Evolutionary conservation across 2,797 vertebrate genomes (phyloP).

Genomic region (Periophthalmus magnuspinnatus): DNA sequence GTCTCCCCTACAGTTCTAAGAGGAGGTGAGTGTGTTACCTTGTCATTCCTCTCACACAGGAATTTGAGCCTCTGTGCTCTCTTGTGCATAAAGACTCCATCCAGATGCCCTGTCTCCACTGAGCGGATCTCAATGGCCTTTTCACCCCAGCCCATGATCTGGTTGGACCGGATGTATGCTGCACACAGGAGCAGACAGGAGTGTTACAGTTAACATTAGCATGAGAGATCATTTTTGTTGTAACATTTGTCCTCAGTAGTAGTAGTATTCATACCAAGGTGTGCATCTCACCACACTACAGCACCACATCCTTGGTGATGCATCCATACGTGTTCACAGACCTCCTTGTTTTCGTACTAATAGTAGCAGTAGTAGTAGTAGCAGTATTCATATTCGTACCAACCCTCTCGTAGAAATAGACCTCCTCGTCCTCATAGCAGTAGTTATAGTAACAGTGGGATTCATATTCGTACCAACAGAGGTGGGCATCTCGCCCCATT

Average conservation of each 20-base stretch:
- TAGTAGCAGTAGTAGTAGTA: too few species aligned
- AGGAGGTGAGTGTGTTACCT: slow-evolving; percentile 66
- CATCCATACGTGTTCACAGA: too few species aligned
- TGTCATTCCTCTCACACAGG: slow-evolving; percentile 91
- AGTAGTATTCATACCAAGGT: too few species aligned
- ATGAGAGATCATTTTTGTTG: too few species aligned
- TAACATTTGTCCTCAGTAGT: too few species aligned
- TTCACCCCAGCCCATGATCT: slow-evolving; percentile 95
- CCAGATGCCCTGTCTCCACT: slow-evolving; percentile 89
- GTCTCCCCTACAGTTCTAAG: too few species aligned
- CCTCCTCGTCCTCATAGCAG: too few species aligned
- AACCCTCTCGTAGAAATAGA: slow-evolving; percentile 90
- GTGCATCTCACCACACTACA: too few species aligned
- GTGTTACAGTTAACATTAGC: too few species aligned
- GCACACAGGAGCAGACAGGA: slow-evolving; percentile 11
- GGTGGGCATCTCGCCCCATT: slow-evolving; percentile 99
- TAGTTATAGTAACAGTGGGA: too few species aligned
- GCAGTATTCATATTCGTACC: slow-evolving; percentile 74
- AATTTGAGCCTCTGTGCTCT: slow-evolving; percentile 92
- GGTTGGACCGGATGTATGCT: slow-evolving; percentile 93
- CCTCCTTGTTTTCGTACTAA: too few species aligned
- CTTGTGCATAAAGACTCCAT: slow-evolving; percentile 94
- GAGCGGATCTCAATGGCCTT: slow-evolving; percentile 95
- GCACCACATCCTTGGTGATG: too few species aligned
- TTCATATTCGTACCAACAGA: slow-evolving; percentile 87